Evolutionary conservation across 1,140 invertebrate genomes (phyloP), one percentile per base, ranked within the genome.

Genomic region (Lutraria rhynchaena): DNA sequence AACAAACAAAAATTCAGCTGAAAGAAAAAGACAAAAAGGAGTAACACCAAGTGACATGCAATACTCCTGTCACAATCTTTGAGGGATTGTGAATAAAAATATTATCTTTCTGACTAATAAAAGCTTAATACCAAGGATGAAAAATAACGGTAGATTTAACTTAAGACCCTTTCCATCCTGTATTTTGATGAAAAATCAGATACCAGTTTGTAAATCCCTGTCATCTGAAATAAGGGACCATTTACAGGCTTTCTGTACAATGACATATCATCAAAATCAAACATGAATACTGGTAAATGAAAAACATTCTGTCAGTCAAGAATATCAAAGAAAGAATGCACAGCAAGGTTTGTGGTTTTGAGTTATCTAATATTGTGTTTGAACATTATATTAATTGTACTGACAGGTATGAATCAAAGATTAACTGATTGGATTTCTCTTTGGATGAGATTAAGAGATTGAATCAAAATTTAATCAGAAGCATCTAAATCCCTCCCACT

Each of bases 91-190:
- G 49, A 67, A 46, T 27, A 67, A 31, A 67, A 46, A 55, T 55
- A 67, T 67, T 41, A 67, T 67, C 37, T 67, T 24, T 1, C 27
- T 49, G 49, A 51, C 46, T 67, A 41, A 31, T 67, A 67, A 67
- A 46, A 46, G 37, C 63, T 49, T 49, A 19, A 67, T 49, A 49
- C 9, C 41, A n/a, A 67, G 31, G 37, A 46, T 67, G 41, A 46
- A 46, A 67, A 67, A 67, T 67, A 67, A 67, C 63, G 63, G 63
- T 67, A 67, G 49, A 67, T 67, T 67, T 35, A 46, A 67, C 63
- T 49, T 67, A 41, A 67, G 63, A 46, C n/a, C 41, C 19, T 51
- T 46, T 67, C 63, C 29, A 27, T 46, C 27, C 63, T 35, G 31
- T 41, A 67, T 31, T 5, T 4, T 46, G 41, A 49, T 49, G 22